These are phyloP conservation scores for Ectropis grisescens DNA, from an alignment of 1,140 invertebrate species.

Conservation along the genomic window DNA sequence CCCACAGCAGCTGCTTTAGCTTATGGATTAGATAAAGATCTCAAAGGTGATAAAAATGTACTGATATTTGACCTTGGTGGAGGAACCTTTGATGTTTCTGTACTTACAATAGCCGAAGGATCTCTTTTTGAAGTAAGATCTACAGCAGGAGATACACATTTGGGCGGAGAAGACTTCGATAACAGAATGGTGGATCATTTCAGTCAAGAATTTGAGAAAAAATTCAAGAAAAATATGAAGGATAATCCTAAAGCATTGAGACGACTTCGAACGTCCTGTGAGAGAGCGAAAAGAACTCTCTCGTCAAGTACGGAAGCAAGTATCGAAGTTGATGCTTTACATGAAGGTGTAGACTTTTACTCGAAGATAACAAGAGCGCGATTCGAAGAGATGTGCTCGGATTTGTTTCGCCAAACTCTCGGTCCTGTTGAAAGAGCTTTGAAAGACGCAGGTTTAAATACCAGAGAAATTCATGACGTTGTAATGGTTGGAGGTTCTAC, in stretches of 20 bases:
- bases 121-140: constrained; percentile 84
- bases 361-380: constrained; percentile 86
- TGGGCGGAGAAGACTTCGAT: constrained; percentile 85
- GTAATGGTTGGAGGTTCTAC: constrained; percentile 77
- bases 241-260: constrained; percentile 83
- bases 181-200: constrained; percentile 88
- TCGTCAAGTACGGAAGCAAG: constrained; percentile 79
- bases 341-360: constrained; percentile 88
- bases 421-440: constrained; percentile 81
- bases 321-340: constrained; percentile 82
- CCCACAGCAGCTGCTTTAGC: constrained; percentile 87
- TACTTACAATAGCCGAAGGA: constrained; percentile 89
- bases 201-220: constrained; percentile 84
- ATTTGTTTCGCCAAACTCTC: constrained; percentile 80
- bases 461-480: constrained; percentile 75
- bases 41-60: constrained; percentile 84
- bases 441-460: constrained; percentile 83
- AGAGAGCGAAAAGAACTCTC: constrained; percentile 78
- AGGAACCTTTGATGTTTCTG: constrained; percentile 88
- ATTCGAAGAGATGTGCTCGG: constrained; percentile 90
- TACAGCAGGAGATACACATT: constrained; percentile 82
- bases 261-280: constrained; percentile 81
- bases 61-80: constrained; percentile 83
- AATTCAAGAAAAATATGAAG: constrained; percentile 84
- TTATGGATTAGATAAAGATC: constrained; percentile 87